Conservation (phyloP, 2,888 invertebrate genomes). For the Eumacrocentrus americanus region DNA sequence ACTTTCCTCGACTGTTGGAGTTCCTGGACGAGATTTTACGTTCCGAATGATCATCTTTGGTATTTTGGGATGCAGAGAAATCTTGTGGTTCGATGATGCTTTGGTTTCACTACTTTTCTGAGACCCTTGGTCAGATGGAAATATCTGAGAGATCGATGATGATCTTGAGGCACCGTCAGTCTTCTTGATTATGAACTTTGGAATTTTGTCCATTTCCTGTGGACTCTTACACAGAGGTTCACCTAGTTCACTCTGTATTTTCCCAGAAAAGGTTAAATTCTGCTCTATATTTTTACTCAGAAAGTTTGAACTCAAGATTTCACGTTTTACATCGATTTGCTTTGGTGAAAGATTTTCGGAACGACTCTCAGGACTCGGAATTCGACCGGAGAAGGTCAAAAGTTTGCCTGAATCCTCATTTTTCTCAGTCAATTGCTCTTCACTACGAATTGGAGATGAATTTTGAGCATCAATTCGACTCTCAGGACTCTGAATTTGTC, state of each 20-base stretch:
- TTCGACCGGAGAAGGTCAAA: conserved; percentile 9
- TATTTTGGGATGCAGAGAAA: conserved; percentile 49
- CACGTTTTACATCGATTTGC: not conserved
- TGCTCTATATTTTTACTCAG: not conserved
- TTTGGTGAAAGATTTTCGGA: conserved; percentile 1
- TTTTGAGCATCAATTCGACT: conserved; percentile 5
- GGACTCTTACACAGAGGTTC: conserved; percentile 26
- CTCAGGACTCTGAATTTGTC: conserved; percentile 28
- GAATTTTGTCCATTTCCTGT: conserved; percentile 37
- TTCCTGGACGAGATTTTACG: conserved; percentile 52
- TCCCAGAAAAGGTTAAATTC: conserved; percentile 17
- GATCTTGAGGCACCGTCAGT: conserved; percentile 42
- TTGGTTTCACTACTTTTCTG: conserved; percentile 19
- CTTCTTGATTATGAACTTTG: conserved; percentile 51
- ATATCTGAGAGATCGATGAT: conserved; percentile 33
- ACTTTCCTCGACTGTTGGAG: conserved; percentile 45
- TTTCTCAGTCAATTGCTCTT: not conserved
- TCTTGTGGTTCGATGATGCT: conserved; percentile 27
- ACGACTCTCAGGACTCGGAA: conserved; percentile 12
- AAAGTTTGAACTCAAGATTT: not conserved
- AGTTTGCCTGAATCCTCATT: not conserved
- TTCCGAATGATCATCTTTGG: conserved; percentile 59
- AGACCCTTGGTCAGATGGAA: conserved; percentile 14
- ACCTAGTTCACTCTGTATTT: conserved; percentile 6
- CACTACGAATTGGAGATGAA: not conserved